Conservation (phyloP, 2,113 vertebrate species). For the Ctenodactylus gundi region DNA sequence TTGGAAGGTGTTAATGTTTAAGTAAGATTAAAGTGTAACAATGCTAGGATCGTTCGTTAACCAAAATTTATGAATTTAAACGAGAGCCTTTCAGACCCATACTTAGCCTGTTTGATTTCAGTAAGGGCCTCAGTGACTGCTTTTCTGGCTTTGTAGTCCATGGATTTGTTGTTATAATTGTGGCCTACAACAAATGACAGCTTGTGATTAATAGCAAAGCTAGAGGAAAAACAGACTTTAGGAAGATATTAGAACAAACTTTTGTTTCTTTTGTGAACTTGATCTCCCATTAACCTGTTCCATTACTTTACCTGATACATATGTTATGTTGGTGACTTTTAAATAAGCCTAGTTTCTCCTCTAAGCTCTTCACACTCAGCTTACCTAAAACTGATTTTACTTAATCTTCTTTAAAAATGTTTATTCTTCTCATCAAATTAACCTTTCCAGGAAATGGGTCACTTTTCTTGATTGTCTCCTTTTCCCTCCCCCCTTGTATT, state of each 20-base stretch:
- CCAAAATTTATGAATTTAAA: conserved; percentile 34
- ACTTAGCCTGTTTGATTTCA: conserved; percentile 36
- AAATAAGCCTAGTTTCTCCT: not conserved
- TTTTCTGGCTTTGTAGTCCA: not conserved
- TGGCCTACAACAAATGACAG: not conserved
- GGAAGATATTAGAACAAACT: not conserved
- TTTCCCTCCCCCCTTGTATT: not conserved
- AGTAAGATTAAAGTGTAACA: conserved; percentile 37
- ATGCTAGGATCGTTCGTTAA: conserved; percentile 2
- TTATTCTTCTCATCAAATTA: conserved; percentile 12
- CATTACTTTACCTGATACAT: not conserved
- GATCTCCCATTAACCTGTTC: not conserved
- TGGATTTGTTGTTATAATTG: not conserved
- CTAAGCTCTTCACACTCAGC: not conserved
- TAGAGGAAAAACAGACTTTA: not conserved
- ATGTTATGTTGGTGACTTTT: not conserved
- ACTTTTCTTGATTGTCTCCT: not conserved
- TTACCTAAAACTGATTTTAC: conserved; percentile 22
- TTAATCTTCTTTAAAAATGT: not conserved
- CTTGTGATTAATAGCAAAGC: conserved; percentile 24
- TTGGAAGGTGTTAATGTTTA: conserved; percentile 21
- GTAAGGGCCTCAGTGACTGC: conserved; percentile 15
- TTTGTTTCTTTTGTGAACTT: not conserved
- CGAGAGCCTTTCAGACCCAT: not conserved
- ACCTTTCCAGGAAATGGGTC: not conserved